Percentiles rank a stretch among this genome's conserved stretches.
Evolutionary conservation across 2,113 vertebrate species (phyloP).

Genomic region (Ciconia stormi): DNA sequence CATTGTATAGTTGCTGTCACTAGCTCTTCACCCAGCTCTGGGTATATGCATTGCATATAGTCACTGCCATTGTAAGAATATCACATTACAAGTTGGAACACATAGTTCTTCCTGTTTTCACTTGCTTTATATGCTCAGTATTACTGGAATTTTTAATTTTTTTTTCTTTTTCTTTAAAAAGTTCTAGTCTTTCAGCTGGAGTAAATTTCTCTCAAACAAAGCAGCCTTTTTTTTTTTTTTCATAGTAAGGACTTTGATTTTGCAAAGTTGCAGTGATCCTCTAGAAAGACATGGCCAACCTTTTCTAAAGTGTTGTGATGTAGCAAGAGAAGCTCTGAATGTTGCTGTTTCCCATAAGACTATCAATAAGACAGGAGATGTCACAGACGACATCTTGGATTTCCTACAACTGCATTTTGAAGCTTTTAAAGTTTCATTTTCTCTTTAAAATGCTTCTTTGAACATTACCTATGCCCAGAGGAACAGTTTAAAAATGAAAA

Average conservation of each 20-base stretch:
- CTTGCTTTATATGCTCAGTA: neutral
- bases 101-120: neutral
- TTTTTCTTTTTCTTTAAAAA: neutral
- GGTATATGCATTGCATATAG: neutral
- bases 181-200: neutral
- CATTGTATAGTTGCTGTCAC: neutral
- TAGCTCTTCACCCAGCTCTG: neutral
- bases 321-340: neutral
- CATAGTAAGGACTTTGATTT: neutral
- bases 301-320: neutral
- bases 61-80: neutral
- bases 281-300: neutral
- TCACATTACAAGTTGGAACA: neutral
- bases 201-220: neutral
- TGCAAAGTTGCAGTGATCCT: neutral
- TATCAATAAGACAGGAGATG: conserved; percentile 2
- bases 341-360: conserved; percentile 5
- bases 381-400: conserved; percentile 35
- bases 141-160: fast-evolving
- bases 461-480: conserved; percentile 58
- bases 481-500: conserved; percentile 64
- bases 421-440: conserved; percentile 63
- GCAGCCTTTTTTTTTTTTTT: neutral
- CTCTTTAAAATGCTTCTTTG: conserved; percentile 56
- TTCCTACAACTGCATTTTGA: conserved; percentile 46